Conservation (phyloP, 2,113 vertebrate species). For the Hemiprocne comata region DNA sequence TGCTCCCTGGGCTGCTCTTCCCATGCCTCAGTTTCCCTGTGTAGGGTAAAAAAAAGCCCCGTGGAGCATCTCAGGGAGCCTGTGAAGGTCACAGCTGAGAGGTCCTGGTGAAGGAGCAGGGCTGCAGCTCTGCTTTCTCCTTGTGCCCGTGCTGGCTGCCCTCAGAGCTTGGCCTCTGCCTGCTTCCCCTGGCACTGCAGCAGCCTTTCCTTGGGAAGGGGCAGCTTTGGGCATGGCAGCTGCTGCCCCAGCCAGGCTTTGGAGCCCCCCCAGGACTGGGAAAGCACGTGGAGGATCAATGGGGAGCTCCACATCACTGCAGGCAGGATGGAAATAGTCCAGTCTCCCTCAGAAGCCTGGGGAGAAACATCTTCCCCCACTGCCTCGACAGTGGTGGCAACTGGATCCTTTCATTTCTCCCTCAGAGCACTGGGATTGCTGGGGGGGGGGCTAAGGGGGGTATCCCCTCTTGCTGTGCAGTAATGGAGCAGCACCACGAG, state of each 20-base stretch:
- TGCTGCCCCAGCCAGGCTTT: neutral
- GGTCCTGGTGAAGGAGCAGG: neutral
- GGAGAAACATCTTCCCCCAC: neutral
- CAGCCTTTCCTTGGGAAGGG: neutral
- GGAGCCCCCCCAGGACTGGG: too few species aligned
- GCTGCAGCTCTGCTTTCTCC: neutral
- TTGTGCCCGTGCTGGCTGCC: neutral
- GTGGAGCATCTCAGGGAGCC: fast-evolving
- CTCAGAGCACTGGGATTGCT: fast-evolving
- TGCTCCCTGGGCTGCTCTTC: neutral
- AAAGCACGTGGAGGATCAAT: neutral
- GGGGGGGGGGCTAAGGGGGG: neutral
- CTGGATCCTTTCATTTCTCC: neutral
- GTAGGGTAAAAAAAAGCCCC: neutral
- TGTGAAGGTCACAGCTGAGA: fast-evolving
- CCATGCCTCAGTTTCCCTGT: neutral
- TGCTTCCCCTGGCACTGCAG: neutral
- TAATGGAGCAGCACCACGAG: fast-evolving
- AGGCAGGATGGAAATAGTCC: fast-evolving
- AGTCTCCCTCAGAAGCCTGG: neutral
- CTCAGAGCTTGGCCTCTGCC: fast-evolving
- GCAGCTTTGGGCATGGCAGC: neutral
- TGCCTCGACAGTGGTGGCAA: neutral
- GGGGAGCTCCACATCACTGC: neutral
- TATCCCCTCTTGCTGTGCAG: neutral